These are phyloP conservation scores for Orthosia gracilis DNA, from an alignment of 2,888 invertebrate genomes.

Conservation along the genomic window DNA sequence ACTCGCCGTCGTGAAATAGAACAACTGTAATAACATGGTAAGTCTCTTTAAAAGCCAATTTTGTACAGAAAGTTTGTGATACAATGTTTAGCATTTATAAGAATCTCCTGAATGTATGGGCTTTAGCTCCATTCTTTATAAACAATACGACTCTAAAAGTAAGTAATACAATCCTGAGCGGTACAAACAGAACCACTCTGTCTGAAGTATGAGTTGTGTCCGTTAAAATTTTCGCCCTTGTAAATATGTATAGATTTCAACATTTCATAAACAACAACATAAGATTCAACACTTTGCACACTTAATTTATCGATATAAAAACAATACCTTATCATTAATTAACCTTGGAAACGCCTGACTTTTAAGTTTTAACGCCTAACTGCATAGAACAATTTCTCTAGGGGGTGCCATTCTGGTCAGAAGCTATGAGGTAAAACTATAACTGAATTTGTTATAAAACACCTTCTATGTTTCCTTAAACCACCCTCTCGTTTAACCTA, in stretches of 20 bases:
- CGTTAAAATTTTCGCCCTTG: no score
- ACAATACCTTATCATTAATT: neutral
- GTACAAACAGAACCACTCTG: no score
- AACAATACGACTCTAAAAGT: no score
- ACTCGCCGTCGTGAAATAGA: no score
- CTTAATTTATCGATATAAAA: neutral
- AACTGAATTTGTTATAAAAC: slow-evolving; percentile 38
- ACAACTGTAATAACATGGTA: neutral
- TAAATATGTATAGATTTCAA: no score
- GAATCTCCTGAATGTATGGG: no score
- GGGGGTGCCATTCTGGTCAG: slow-evolving; percentile 26
- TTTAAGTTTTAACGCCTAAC: neutral
- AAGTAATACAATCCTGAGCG: no score
- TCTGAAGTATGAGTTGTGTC: no score
- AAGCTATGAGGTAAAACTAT: slow-evolving; percentile 24
- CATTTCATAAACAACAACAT: no score
- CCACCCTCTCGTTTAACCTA: slow-evolving; percentile 31
- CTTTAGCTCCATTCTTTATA: no score
- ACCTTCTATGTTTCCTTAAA: slow-evolving; percentile 6
- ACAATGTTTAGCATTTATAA: no score
- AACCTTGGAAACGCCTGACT: neutral
- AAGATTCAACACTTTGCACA: neutral
- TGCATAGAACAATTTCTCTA: slow-evolving; percentile 1
- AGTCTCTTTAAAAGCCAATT: neutral
- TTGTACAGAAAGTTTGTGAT: no score